These are phyloP conservation scores for Drosophila sordidula DNA, from an alignment of 2,888 invertebrate genomes.

Conservation along the genomic window DNA sequence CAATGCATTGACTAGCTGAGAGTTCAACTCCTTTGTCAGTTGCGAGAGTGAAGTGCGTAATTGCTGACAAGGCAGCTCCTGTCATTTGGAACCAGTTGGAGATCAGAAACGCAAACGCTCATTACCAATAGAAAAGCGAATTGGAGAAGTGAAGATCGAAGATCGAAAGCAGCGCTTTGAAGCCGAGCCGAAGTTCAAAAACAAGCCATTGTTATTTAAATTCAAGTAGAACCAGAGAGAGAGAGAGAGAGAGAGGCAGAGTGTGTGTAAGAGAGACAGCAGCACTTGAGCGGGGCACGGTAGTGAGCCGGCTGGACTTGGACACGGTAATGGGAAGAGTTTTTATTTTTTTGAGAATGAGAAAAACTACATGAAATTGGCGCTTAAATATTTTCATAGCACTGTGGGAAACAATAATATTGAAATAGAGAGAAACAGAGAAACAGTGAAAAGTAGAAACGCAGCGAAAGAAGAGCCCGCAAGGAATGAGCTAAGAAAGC, in stretches of 20 bases:
- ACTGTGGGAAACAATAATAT: constrained; percentile 81
- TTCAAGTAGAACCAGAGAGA: constrained; percentile 29
- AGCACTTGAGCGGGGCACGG: constrained; percentile 25
- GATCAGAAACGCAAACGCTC: constrained; percentile 55
- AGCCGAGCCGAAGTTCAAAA: constrained; percentile 63
- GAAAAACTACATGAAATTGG: constrained; percentile 78
- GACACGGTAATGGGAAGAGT: constrained; percentile 16
- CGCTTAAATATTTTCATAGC: constrained; percentile 81
- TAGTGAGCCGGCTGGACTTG: constrained; percentile 18
- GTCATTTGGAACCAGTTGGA: constrained; percentile 22
- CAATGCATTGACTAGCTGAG: constrained; percentile 59
- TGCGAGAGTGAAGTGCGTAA: constrained; percentile 71
- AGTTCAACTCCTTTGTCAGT: constrained; percentile 59
- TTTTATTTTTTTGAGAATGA: constrained; percentile 18
- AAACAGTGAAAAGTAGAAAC: constrained; percentile 5
- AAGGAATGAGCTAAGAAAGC: constrained; percentile 54
- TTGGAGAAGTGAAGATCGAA: constrained; percentile 28
- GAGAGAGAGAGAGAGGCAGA: neutral
- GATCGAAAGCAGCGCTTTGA: constrained; percentile 64
- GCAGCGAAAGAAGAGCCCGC: neutral
- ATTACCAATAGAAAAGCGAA: constrained; percentile 67
- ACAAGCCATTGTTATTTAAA: constrained; percentile 78
- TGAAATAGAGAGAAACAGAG: constrained; percentile 56
- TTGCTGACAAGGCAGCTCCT: constrained; percentile 78
- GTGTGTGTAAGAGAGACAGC: constrained; percentile 4